Percentiles rank a stretch among this genome's conserved stretches.
These are phyloP conservation scores for Cydia splendana DNA, from an alignment of 1,140 invertebrate species.

Conservation along the genomic window DNA sequence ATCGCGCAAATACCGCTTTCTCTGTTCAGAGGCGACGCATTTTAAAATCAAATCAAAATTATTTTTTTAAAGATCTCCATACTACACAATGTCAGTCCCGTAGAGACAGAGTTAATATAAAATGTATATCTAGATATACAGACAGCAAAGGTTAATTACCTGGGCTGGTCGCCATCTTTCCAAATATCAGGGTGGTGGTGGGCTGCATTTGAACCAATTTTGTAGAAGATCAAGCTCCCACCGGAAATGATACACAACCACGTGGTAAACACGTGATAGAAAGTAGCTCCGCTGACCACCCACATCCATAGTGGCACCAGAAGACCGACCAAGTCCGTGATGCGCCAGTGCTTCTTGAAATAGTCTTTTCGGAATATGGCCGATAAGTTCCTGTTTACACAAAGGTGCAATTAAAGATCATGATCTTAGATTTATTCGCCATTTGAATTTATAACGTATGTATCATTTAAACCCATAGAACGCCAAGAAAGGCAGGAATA, in stretches of 20 bases:
- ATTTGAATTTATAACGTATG: no score
- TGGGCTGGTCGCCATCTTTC: conserved; percentile 88
- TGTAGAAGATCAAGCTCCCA: conserved; percentile 82
- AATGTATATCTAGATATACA: no score
- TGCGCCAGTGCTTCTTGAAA: conserved; percentile 60
- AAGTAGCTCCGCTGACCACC: conserved; percentile 50
- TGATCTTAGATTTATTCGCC: no score
- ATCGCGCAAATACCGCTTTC: no score
- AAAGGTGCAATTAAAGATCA: neutral
- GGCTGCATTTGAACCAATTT: conserved; percentile 87
- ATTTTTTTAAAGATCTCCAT: no score
- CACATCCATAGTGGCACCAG: conserved; percentile 64
- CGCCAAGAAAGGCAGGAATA: no score
- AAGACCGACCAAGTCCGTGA: conserved; percentile 65
- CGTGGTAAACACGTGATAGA: conserved; percentile 57
- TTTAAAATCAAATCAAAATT: no score
- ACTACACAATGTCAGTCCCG: no score
- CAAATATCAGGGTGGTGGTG: conserved; percentile 92
- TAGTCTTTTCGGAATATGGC: conserved; percentile 55
- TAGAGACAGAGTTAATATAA: no score
- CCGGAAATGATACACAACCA: conserved; percentile 83
- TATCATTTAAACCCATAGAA: no score
- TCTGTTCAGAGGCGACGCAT: no score
- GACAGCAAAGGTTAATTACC: conserved; percentile 56
- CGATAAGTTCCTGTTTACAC: conserved; percentile 51